Conservation (phyloP, 2,888 invertebrate genomes). For the Folsomia manolachei region DNA sequence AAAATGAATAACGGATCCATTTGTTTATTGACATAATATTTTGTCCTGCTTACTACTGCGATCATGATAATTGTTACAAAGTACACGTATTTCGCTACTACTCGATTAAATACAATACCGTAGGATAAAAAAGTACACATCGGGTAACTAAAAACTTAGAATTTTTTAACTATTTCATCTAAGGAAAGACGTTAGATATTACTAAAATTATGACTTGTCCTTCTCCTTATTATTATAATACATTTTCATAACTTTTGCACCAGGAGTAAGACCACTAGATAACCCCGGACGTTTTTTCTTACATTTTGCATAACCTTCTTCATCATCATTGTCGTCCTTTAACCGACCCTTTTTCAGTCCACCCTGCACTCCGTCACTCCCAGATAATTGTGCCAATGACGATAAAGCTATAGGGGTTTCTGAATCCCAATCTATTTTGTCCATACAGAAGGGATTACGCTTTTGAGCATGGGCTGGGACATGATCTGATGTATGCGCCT, state of each 20-base stretch:
- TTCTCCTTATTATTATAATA: constrained; percentile 14
- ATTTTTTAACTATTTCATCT: background rate
- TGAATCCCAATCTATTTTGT: background rate
- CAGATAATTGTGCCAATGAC: background rate
- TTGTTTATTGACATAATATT: background rate
- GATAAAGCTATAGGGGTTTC: background rate
- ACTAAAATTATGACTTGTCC: background rate
- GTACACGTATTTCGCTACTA: no score
- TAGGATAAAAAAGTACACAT: no score
- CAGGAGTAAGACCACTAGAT: background rate
- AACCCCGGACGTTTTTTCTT: constrained; percentile 53
- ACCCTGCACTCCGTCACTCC: background rate
- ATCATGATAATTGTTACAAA: no score
- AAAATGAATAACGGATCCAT: no score
- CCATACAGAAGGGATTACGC: background rate
- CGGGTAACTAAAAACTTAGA: no score
- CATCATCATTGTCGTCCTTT: background rate
- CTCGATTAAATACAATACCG: no score
- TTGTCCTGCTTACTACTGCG: background rate
- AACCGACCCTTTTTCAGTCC: background rate
- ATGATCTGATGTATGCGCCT: background rate
- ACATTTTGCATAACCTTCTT: background rate
- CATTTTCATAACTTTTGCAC: constrained; percentile 24
- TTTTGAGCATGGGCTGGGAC: background rate
- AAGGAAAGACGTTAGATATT: background rate